Base-by-base conservation (phyloP, 2,113 vertebrate genomes). In the Pholis gunnellus region DNA sequence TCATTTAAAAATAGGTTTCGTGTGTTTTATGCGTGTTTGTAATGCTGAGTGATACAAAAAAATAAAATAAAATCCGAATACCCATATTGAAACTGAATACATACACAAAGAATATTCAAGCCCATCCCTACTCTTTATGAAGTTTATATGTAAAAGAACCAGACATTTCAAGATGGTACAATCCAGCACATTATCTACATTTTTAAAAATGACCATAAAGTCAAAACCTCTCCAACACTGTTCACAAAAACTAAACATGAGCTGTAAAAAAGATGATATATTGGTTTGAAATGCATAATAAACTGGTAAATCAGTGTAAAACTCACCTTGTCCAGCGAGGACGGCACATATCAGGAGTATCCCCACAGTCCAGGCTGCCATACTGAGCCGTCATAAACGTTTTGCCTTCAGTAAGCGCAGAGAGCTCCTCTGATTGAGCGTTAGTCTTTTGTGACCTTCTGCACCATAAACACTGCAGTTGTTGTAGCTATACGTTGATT, bases 321-420 rank as follows among this genome's bases (percentile, higher is more conserved):
- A 8, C 90, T 81, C 68, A 90, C 91, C 91, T 78, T 69, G 77
- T 2, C 14, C 50, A 75, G 22, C 57, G 15, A 92, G 60, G 27
- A 83, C 18, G 5, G 52, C 0, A 17, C 7, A 52, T 52, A 60
- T 14, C 63, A 42, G 22, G 63, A 25, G 36, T 2, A 8, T 42
- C 63, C 22, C n/a, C 38, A 42, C 10, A 11, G 63, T 65, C 11
- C 9, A 34, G 10, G 3, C 38, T 25, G 31, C 22, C 31, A 65
- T 42, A 1, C 20, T 64, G 36, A 42, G 22, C 63, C 42, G 38
- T 42, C 11, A n/a, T 11, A 11, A 40, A 65, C 61, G 6, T 42
- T 6, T 40, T 63, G 31, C 17, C 29, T 42, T 40, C 20, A 40
- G 61, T 11, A 14, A n/a, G 15, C 9, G 2, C 63, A 40, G 36